Percentiles rank a stretch among this genome's conserved stretches.
These are phyloP conservation scores for Corynorhinus townsendii DNA, from an alignment of 2,113 vertebrate genomes.

Conservation along the genomic window DNA sequence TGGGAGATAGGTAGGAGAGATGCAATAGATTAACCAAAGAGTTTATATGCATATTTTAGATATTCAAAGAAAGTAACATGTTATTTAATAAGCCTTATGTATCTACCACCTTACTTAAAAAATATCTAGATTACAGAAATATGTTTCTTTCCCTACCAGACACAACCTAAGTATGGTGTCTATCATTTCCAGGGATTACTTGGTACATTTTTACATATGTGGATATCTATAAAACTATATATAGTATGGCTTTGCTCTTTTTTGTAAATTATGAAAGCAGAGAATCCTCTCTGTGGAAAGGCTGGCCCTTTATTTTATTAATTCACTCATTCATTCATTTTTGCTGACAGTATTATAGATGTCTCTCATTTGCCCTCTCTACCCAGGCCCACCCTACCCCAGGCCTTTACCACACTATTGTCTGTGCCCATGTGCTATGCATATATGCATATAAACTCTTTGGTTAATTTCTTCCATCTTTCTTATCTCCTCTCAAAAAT, in stretches of 20 bases:
- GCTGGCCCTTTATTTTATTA: not conserved
- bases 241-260: not conserved
- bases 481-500: not conserved
- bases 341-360: not conserved
- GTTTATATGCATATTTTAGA: not conserved
- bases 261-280: no score
- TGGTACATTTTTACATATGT: not conserved
- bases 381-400: not conserved
- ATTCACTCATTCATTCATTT: not conserved
- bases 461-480: not conserved
- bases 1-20: no score
- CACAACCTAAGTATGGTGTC: not conserved
- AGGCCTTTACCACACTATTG: not conserved
- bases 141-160: not conserved
- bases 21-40: no score
- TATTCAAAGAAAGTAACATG: not conserved
- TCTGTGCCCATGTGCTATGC: not conserved
- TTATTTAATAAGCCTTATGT: not conserved
- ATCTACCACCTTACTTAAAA: not conserved
- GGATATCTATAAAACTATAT: not conserved
- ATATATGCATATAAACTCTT: not conserved
- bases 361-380: not conserved
- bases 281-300: not conserved
- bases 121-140: slow-evolving; percentile 22
- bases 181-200: not conserved